Evolutionary conservation across 1,140 invertebrate genomes (phyloP).

Genomic region (Meloidogyne chitwoodi): DNA sequence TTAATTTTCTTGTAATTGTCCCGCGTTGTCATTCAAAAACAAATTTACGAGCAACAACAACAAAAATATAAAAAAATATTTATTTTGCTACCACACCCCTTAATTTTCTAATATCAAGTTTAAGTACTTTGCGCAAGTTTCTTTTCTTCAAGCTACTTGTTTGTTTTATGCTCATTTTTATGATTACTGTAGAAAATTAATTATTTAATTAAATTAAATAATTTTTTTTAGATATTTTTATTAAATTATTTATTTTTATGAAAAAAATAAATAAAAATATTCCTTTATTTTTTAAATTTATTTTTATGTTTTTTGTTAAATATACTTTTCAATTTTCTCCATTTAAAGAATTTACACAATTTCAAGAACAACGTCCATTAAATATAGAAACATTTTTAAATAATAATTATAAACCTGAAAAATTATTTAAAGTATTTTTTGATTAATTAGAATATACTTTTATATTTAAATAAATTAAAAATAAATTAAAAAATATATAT

Average conservation of each 20-base stretch:
- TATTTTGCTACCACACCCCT: background rate
- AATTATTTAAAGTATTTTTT: slow-evolving; percentile 2
- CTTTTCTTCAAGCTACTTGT: too few species aligned
- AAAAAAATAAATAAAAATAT: background rate
- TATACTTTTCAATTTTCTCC: background rate
- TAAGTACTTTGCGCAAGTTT: background rate
- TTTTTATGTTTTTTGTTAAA: background rate
- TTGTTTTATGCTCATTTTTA: background rate
- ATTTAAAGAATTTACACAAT: background rate
- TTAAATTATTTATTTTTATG: background rate
- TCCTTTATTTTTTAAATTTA: background rate
- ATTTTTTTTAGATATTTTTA: background rate
- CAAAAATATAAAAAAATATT: background rate
- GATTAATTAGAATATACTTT: too few species aligned
- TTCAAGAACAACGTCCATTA: background rate
- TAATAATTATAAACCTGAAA: slow-evolving; percentile 10
- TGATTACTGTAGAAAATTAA: background rate
- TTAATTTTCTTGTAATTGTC: background rate
- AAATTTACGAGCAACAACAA: background rate
- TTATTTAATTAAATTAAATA: too few species aligned
- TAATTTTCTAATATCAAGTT: background rate
- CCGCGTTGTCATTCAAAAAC: background rate
- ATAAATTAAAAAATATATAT: too few species aligned
- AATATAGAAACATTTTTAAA: background rate
- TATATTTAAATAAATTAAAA: too few species aligned